Base-by-base conservation (phyloP, 2,797 vertebrate species). In the Adrianichthys oophorus region DNA sequence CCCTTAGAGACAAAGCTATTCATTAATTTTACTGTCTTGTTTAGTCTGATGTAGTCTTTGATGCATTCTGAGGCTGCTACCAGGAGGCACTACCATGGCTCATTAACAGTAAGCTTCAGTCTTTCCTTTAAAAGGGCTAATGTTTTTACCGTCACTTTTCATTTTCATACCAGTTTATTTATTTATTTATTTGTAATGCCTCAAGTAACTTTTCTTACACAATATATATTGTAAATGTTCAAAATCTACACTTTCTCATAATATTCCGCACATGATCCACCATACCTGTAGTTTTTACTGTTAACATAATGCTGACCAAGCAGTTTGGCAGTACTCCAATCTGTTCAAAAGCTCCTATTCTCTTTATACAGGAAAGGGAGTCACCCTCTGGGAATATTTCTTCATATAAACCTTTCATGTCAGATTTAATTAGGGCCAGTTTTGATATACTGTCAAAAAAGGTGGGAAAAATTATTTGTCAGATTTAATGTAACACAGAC, bases 11-110 rank as follows among this genome's bases (percentile, higher is more conserved):
- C 82, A 72, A 79, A 90, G 78, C 83, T 84, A 91, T 91, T 91
- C 87, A 92, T 92, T 93, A 86, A 92, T 92, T 91, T 90, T 87
- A 91, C 90, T 90, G 83, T 83, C 86, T 92, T 91, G 89, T 93
- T 92, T 91, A 89, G 92, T 90, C 89, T 90, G 86, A 91, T 91
- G 86, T 88, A 85, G 87, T 84, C 87, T 91, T 91, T 91, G 89
- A 91, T 90, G 83, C 86, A 85, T 87, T 85, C 69, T 68, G 70
- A 74, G 85, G 80, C 80, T 66, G 82, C 72, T 88, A 90, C 89
- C 86, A 89, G 85, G 83, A 91, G 90, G 82, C 79, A 78, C 65
- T 58, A 85, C 63, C 83, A 82, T 74, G 86, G 75, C 87, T 93
- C 89, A 91, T 93, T 92, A 92, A 85, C 70, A 87, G 77, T 86